These are phyloP conservation scores for Myiotriccus ornatus DNA, from an alignment of 2,797 vertebrate species.

Conservation along the genomic window DNA sequence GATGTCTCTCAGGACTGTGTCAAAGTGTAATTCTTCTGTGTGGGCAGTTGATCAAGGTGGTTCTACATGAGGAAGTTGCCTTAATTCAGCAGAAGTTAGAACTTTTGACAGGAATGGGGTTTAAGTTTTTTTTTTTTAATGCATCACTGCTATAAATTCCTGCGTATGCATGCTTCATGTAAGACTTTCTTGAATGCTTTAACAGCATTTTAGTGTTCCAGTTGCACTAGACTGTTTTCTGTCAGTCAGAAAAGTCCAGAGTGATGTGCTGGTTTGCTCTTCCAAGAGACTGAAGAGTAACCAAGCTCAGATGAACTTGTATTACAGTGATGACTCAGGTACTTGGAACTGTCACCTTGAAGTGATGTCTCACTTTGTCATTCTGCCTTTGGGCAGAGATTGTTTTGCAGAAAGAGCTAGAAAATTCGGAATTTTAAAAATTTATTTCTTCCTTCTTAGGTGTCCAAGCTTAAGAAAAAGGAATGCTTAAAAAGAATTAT, in stretches of 20 bases:
- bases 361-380: background rate
- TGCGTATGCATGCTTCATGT: background rate
- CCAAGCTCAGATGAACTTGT: background rate
- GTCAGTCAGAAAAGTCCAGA: background rate
- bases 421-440: background rate
- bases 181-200: background rate
- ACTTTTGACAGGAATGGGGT: background rate
- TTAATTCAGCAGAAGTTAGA: background rate
- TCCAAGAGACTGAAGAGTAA: background rate
- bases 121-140: background rate
- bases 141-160: background rate
- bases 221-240: background rate
- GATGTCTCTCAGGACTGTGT: background rate
- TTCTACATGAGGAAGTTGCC: background rate
- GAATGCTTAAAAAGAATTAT: rapidly evolving
- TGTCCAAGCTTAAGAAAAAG: background rate
- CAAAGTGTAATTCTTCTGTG: background rate
- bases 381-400: background rate
- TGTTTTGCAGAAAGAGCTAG: background rate
- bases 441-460: background rate
- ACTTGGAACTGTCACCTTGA: background rate
- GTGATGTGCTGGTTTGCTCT: background rate
- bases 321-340: background rate
- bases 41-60: background rate
- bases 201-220: background rate